Evolutionary conservation across 2,797 vertebrate genomes (phyloP).

Genomic region (Pangasius macronema): DNA sequence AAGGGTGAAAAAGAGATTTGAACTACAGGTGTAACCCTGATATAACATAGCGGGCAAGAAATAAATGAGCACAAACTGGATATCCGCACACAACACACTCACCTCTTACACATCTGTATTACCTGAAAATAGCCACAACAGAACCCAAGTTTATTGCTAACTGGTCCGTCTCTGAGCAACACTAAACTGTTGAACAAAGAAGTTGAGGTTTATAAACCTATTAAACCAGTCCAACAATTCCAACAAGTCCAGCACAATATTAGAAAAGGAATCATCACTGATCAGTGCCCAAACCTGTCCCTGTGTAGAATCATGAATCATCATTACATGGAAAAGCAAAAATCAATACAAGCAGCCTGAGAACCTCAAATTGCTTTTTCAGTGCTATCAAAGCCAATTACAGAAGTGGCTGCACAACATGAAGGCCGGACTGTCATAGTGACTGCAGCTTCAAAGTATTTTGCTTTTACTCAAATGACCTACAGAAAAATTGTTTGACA

Average conservation of each 20-base stretch:
- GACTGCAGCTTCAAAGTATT: neutral
- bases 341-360: conserved; percentile 25
- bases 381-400: conserved; percentile 9
- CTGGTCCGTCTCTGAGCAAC: neutral
- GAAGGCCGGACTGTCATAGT: neutral
- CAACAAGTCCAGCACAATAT: conserved; percentile 1
- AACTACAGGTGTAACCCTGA: neutral
- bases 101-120: neutral
- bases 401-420: neutral
- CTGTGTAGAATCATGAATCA: conserved; percentile 18
- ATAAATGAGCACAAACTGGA: neutral
- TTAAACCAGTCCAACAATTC: neutral
- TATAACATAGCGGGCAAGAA: neutral
- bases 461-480: neutral
- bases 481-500: neutral
- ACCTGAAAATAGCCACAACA: neutral
- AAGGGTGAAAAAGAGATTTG: neutral
- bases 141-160: neutral
- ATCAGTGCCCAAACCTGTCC: neutral
- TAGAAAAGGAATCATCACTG: conserved; percentile 3
- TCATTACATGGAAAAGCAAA: conserved; percentile 24
- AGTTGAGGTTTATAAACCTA: neutral
- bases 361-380: conserved; percentile 10
- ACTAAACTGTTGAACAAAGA: neutral
- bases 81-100: neutral